Evolutionary conservation across 53 echinoderm and acorn worm genomes (phyloP), one percentile per base, ranked within the genome.

Genomic region (Holothuria leucospilota): DNA sequence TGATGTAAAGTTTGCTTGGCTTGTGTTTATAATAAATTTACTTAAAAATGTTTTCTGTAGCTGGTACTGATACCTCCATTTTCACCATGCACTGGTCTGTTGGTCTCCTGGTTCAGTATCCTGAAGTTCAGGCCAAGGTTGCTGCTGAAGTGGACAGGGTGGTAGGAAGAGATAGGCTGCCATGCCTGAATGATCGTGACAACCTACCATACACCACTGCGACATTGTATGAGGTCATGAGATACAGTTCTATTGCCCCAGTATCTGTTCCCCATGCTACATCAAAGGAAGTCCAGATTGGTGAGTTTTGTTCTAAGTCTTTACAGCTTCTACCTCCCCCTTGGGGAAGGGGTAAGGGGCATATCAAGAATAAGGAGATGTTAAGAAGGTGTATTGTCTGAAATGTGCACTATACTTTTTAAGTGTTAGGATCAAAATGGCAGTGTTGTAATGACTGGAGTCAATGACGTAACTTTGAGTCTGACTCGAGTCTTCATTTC

Each of bases 161-260:
- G 5, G 77, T 77, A 11, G 77, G 77, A 20, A 77, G 77, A 21
- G 77, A 77, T 21, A 49, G 77, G 52, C 21, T 49, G 0, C 77
- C 77, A 20, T 77, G 29, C 21, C 49, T 77, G 6, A 26, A 77
- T 26, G 77, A 77, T 51, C 41, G 77, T 4, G 53, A 20, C 20
- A 42, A 77, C 20, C 52, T 77, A 4, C 20, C 49, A 5, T 77
- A 77, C 77, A 77, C 77, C 24, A 51, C 52, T 42, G 77, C 77
- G 29, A 26, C 77, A 20, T 51, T 77, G 77, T 77, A 77, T 42
- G 77, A 77, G 49, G 77, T 77, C 21, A 77, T 77, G 77, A 20
- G 77, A n/a, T 77, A n/a, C 49, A 51, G 77, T 21, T 42, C 77
- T 25, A 42, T 77, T 24, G 77, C 52, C 8, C n/a, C 51, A 20